Evolutionary conservation across 2,797 vertebrate genomes (phyloP).

Genomic region (Urocyon cinereoargenteus): DNA sequence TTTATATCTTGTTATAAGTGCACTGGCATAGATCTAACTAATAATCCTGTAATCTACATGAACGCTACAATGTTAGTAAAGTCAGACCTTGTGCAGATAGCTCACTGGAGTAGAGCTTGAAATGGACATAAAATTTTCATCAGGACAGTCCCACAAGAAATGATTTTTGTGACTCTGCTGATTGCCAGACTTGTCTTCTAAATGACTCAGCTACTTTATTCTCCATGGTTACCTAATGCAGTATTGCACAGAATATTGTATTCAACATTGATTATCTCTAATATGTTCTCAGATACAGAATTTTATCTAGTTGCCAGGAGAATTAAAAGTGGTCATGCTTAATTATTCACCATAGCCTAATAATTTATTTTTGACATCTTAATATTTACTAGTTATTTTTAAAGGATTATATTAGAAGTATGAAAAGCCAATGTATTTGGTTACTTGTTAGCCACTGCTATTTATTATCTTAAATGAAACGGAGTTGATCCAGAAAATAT

Average conservation of each 20-base stretch:
- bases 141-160: neutral
- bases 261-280: neutral
- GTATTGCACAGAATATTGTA: neutral
- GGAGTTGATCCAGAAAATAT: neutral
- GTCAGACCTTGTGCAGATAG: neutral
- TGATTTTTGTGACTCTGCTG: neutral
- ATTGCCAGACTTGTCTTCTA: neutral
- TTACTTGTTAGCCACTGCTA: neutral
- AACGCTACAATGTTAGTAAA: neutral
- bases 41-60: neutral
- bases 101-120: neutral
- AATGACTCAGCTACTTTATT: neutral
- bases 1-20: neutral
- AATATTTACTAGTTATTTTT: slow-evolving; percentile 61
- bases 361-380: slow-evolving; percentile 70
- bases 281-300: neutral
- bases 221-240: no score
- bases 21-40: neutral
- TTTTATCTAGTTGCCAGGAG: neutral
- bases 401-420: slow-evolving; percentile 5
- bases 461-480: neutral
- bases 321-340: slow-evolving; percentile 10
- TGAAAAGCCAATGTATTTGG: neutral
- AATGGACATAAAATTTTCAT: neutral
- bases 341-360: neutral